Conservation (phyloP, 64 coral and sea anemone genomes). For the Platygyra sinensis region DNA sequence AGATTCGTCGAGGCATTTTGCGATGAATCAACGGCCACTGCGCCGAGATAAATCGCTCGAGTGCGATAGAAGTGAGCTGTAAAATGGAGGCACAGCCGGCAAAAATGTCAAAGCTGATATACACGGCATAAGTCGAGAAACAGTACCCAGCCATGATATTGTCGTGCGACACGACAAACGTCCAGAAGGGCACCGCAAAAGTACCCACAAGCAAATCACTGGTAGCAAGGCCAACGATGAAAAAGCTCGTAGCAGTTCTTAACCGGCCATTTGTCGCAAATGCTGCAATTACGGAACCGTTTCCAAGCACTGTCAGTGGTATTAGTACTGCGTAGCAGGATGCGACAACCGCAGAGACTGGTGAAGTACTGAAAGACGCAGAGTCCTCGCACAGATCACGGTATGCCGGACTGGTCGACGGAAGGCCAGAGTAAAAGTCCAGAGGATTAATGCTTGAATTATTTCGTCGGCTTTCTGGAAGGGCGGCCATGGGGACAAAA, state of each 20-base stretch:
- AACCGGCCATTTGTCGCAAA: conserved; percentile 48
- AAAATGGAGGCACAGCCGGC: conserved; percentile 70
- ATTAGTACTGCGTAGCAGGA: conserved; percentile 39
- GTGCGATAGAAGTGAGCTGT: conserved; percentile 70
- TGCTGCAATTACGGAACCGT: conserved; percentile 60
- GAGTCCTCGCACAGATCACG: not conserved
- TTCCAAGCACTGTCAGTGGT: conserved; percentile 52
- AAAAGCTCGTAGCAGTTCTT: conserved; percentile 57
- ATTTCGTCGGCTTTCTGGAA: not conserved
- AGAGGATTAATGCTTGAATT: not conserved
- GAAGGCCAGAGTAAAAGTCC: not conserved
- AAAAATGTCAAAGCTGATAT: conserved; percentile 64
- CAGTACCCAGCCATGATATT: conserved; percentile 13
- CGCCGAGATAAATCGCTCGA: conserved; percentile 70
- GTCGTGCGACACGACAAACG: conserved; percentile 34
- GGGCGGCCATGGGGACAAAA: not conserved
- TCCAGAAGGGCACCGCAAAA: conserved; percentile 61
- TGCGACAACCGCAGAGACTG: not conserved
- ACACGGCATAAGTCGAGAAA: not conserved
- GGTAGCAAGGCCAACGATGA: conserved; percentile 46
- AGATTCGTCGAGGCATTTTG: conserved; percentile 27
- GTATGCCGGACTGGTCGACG: not conserved
- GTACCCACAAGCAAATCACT: conserved; percentile 58
- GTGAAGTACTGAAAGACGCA: not conserved
- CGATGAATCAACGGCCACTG: conserved; percentile 75